Conservation (phyloP, 2,113 vertebrate genomes). For the Syrmaticus mikado region DNA sequence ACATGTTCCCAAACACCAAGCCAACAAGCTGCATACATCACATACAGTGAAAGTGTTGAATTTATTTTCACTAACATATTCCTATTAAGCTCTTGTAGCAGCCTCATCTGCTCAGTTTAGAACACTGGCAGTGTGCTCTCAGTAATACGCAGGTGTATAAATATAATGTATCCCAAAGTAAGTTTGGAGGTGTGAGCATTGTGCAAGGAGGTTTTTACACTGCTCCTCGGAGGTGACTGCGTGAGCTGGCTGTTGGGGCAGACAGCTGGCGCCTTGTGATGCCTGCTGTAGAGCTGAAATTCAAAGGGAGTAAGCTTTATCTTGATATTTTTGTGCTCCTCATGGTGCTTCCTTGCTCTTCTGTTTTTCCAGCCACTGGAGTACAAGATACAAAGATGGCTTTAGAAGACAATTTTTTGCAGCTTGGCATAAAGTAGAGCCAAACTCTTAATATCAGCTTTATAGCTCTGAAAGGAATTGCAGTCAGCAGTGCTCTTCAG, state of each 20-base stretch:
- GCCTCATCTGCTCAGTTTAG: not conserved
- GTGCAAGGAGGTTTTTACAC: not conserved
- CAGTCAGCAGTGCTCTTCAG: not conserved
- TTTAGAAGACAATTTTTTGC: not conserved
- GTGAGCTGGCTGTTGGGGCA: not conserved
- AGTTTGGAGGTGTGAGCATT: not conserved
- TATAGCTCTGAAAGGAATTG: not conserved
- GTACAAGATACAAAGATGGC: not conserved
- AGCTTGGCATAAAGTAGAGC: not conserved
- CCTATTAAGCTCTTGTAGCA: not conserved
- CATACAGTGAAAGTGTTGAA: slow-evolving; percentile 16
- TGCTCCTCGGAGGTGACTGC: rapidly evolving
- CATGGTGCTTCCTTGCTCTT: not conserved
- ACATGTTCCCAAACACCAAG: slow-evolving; percentile 50
- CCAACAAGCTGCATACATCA: slow-evolving; percentile 37
- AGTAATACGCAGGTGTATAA: not conserved
- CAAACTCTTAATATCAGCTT: not conserved
- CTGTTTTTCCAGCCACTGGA: not conserved
- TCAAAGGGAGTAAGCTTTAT: not conserved
- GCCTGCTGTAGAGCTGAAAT: not conserved
- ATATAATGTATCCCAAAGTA: not conserved
- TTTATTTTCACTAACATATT: not conserved
- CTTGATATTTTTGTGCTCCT: not conserved
- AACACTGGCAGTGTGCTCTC: not conserved
- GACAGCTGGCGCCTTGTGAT: not conserved